phyloP scores from a whole-genome alignment of 2,113 vertebrate genomes.

The Hiodon alosoides region DNA sequence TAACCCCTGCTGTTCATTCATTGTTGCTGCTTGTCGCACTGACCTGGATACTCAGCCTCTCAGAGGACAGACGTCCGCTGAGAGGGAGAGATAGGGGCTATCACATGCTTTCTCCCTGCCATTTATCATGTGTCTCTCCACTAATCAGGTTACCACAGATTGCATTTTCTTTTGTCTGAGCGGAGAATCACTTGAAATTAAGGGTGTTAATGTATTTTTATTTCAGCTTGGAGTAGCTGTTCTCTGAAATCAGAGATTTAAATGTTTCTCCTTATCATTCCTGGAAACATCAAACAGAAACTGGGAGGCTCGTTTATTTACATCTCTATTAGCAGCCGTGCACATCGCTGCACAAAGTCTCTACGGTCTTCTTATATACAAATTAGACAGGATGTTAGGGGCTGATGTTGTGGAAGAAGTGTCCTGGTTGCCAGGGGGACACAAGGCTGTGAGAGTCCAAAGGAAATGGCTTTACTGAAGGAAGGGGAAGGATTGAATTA shows the following conservation, averaged over 20 bases:
- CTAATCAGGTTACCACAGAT: conserved; percentile 5
- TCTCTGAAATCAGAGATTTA: background rate
- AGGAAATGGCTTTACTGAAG: conserved; percentile 11
- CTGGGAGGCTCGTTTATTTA: background rate
- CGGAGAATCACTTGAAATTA: background rate
- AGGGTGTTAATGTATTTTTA: background rate
- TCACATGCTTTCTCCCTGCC: conserved; percentile 8
- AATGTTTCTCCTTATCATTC: conserved; percentile 3
- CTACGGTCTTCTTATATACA: conserved; percentile 15
- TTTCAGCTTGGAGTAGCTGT: background rate
- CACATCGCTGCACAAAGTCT: conserved; percentile 2
- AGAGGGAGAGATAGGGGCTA: conserved; percentile 8
- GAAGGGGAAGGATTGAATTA: conserved; percentile 26
- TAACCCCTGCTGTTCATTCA: background rate
- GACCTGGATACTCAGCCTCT: background rate
- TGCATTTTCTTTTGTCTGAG: conserved; percentile 2
- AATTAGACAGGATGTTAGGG: conserved; percentile 12
- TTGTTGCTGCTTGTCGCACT: conserved; percentile 4
- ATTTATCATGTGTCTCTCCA: conserved; percentile 2
- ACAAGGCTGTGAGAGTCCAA: conserved; percentile 16
- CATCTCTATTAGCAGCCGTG: conserved; percentile 2
- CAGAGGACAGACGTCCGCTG: conserved; percentile 14
- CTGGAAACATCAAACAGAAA: conserved; percentile 3
- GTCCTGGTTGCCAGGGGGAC: conserved; percentile 29
- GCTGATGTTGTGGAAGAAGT: conserved; percentile 26